Conservation (phyloP, 2,888 invertebrate species). For the Geophilus truncorum region DNA sequence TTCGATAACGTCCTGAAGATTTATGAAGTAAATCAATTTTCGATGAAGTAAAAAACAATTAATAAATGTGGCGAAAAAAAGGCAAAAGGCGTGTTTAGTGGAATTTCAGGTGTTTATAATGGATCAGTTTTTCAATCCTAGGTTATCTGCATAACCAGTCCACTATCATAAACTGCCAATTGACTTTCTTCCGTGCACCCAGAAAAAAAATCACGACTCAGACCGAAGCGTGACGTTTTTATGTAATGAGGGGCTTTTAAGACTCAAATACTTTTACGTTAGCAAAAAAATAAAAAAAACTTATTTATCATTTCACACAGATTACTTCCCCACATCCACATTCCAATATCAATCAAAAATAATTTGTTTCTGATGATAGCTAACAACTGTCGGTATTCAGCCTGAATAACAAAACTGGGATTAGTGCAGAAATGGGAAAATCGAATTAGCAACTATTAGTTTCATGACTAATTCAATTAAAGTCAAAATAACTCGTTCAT, state of each 20-base stretch:
- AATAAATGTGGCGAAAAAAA: neutral
- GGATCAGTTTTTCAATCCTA: neutral
- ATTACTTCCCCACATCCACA: neutral
- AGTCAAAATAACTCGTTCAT: neutral
- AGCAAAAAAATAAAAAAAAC: neutral
- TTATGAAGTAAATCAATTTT: neutral
- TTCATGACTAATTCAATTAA: neutral
- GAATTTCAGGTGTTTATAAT: neutral
- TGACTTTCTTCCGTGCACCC: neutral
- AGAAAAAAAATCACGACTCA: neutral
- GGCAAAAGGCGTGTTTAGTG: neutral
- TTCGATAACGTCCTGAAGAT: neutral
- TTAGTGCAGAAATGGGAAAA: neutral
- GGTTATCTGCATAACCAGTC: conserved; percentile 17
- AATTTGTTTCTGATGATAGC: neutral
- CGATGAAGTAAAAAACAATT: neutral
- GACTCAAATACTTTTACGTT: neutral
- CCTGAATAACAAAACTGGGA: neutral
- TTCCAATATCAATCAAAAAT: neutral
- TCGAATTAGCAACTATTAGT: neutral
- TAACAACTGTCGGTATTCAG: neutral
- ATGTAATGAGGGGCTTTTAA: neutral
- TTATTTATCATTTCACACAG: neutral
- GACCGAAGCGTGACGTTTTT: neutral
- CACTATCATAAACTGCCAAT: neutral